phyloP scores from a whole-genome alignment of 2,888 invertebrate species.

The Ornithoptera alexandrae region DNA sequence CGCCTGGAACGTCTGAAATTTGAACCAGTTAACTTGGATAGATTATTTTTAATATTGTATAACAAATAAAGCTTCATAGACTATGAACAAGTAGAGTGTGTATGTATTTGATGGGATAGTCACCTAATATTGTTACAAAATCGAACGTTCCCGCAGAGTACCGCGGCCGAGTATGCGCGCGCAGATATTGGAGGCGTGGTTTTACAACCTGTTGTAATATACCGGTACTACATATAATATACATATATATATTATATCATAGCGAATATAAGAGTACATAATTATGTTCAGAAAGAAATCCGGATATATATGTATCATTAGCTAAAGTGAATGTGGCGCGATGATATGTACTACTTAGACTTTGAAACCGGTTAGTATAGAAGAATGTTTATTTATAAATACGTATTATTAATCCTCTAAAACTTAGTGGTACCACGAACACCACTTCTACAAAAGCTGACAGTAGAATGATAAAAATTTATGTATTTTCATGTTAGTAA shows the following conservation, averaged over 20 bases:
- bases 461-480: too few relatives aligned
- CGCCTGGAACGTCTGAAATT: too few relatives aligned
- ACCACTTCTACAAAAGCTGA: background rate
- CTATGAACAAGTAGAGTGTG: too few relatives aligned
- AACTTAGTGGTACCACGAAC: background rate
- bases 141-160: slow-evolving; percentile 23
- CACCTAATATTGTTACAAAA: slow-evolving; percentile 20
- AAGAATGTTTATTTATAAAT: background rate
- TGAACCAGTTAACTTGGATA: too few relatives aligned
- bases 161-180: slow-evolving; percentile 20
- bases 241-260: slow-evolving; percentile 20
- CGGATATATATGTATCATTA: background rate
- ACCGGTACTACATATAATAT: slow-evolving; percentile 8
- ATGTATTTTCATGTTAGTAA: too few relatives aligned
- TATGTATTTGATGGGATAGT: background rate
- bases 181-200: slow-evolving; percentile 26
- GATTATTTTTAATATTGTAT: too few relatives aligned
- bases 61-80: too few relatives aligned
- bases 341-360: background rate
- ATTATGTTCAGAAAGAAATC: slow-evolving; percentile 11
- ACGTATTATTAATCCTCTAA: background rate
- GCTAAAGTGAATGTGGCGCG: slow-evolving; percentile 2
- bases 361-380: background rate
- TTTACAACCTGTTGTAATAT: slow-evolving; percentile 12
- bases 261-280: slow-evolving; percentile 12